phyloP scores from a whole-genome alignment of 2,888 invertebrate species.

The Thymelicus acteon region DNA sequence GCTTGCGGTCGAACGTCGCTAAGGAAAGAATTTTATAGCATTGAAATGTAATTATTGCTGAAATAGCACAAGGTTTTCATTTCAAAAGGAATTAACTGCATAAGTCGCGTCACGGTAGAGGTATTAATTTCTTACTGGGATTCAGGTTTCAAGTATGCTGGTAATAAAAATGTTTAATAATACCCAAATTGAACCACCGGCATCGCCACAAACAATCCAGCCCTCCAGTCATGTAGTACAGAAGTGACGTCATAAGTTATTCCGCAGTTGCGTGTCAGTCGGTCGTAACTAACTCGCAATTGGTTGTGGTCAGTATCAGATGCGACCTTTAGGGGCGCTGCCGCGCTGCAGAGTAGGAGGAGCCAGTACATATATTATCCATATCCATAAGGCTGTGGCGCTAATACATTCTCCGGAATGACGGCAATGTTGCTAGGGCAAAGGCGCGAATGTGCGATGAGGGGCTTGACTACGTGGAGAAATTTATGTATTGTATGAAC shows the following conservation, averaged over 20 bases:
- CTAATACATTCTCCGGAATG: too few relatives aligned
- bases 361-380: too few relatives aligned
- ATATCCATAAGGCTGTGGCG: too few relatives aligned
- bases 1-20: not conserved
- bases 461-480: too few relatives aligned
- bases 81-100: not conserved
- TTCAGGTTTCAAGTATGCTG: not conserved
- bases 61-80: not conserved
- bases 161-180: not conserved
- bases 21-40: not conserved
- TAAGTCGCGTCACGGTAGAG: not conserved
- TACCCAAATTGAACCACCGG: too few relatives aligned
- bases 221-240: too few relatives aligned
- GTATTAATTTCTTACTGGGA: not conserved
- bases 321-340: too few relatives aligned
- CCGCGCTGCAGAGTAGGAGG: too few relatives aligned
- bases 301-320: constrained; percentile 23
- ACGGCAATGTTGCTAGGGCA: too few relatives aligned
- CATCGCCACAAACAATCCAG: too few relatives aligned
- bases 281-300: constrained; percentile 16
- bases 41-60: not conserved
- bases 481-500: too few relatives aligned
- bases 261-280: constrained; percentile 11
- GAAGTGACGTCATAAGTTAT: not conserved
- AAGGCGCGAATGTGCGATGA: too few relatives aligned